Evolutionary conservation across 35 echinoderm and acorn worm species (phyloP).

Genomic region (Stichopus chloronotus): DNA sequence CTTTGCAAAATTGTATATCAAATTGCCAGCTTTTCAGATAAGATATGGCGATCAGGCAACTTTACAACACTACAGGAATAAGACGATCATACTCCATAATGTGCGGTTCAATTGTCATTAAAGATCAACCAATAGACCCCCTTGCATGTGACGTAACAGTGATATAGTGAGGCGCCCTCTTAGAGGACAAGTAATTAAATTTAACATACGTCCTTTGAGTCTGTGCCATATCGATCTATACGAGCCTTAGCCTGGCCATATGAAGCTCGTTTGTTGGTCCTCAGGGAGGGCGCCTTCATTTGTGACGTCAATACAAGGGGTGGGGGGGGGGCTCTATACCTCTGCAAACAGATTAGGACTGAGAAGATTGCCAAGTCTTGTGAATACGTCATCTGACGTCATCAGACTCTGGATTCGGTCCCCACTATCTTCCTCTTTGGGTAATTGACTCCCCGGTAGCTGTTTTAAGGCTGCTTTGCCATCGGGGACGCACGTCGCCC

Average conservation of each 20-base stretch:
- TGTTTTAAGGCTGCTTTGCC: neutral
- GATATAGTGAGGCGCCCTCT: neutral
- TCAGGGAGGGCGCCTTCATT: neutral
- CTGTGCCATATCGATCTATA: neutral
- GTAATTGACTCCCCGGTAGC: neutral
- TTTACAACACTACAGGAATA: too few relatives aligned
- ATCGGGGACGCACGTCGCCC: too few relatives aligned
- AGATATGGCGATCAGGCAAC: too few relatives aligned
- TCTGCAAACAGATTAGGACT: constrained; percentile 28
- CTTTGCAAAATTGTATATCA: too few relatives aligned
- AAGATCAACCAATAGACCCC: neutral
- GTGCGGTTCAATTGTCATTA: too few relatives aligned
- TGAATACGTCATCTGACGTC: constrained; percentile 48
- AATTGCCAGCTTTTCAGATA: too few relatives aligned
- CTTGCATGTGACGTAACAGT: neutral
- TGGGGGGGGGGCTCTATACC: neutral
- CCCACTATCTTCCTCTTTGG: neutral
- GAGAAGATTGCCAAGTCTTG: constrained; percentile 11
- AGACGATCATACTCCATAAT: too few relatives aligned
- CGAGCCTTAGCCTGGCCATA: neutral
- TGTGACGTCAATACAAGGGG: too few relatives aligned
- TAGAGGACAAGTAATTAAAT: neutral
- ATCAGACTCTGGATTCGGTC: constrained; percentile 1
- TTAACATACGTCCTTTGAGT: neutral
- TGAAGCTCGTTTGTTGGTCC: neutral